Evolutionary conservation across 2,113 vertebrate genomes (phyloP), one percentile per base, ranked within the genome.

Genomic region (Xyrauchen texanus): DNA sequence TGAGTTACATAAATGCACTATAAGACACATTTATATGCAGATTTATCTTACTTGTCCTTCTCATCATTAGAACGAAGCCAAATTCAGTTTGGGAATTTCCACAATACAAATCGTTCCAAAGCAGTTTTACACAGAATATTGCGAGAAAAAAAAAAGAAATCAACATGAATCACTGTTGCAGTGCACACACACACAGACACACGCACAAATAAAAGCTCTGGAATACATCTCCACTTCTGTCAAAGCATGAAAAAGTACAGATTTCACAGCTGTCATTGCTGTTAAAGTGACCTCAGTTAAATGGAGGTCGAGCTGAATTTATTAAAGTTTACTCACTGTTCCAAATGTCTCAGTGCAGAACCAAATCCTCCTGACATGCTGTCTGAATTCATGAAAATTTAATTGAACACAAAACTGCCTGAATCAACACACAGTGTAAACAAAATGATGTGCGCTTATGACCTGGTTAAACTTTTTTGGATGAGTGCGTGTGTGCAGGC

Each of bases 401-500:
- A 45, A 71, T 21, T 76, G 44, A 58, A 34, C 4, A 72, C 6
- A 34, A 49, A 79, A 52, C 57, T 9, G 57, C 64, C 66, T 76
- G 44, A 76, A 34, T 58, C 51, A 61, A 65, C 74, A 77, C 16
- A 55, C 34, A 13, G 47, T 55, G 78, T 86, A 85, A 71, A 84
- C 77, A 81, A 16, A 77, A 58, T 62, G 10, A 44, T 46, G 60
- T 83, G 49, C 55, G 60, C 64, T 68, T 68, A 44, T 49, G 49
- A 75, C 63, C 47, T 72, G 51, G 60, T 64, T 58, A 63, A 77
- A 80, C 86, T 49, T 77, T 78, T 58, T 66, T 76, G 76, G 84
- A 79, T 81, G 51, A 7, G 66, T 72, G 16, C 16, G 42, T 34
- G 49, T 42, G n/a, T 55, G 7, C 47, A 60, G 0, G 44, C 53